These are phyloP conservation scores for Acleris holmiana DNA, from an alignment of 2,888 invertebrate species.

Conservation along the genomic window DNA sequence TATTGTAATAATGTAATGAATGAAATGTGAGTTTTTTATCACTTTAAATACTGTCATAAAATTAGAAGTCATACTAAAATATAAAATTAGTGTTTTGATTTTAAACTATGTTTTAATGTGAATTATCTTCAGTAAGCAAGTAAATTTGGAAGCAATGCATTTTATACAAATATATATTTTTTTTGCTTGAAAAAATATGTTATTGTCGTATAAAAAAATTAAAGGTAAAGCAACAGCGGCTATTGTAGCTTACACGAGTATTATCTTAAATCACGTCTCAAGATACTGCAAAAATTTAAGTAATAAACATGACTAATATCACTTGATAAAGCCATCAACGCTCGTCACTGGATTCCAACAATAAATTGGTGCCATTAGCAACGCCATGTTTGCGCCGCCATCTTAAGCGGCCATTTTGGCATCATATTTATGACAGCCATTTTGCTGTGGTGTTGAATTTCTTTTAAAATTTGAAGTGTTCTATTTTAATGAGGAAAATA, in stretches of 20 bases:
- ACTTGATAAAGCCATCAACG: constrained; percentile 18
- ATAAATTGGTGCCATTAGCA: constrained; percentile 46
- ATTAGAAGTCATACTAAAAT: no score
- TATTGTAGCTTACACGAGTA: background rate
- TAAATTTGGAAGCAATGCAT: no score
- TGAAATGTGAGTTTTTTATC: no score
- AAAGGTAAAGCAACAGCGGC: no score
- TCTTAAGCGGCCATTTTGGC: constrained; percentile 45
- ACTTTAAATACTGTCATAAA: no score
- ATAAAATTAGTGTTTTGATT: no score
- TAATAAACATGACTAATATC: constrained; percentile 12
- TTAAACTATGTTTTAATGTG: no score
- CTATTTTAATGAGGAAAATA: background rate
- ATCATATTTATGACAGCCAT: constrained; percentile 47
- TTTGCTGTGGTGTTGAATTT: constrained; percentile 39
- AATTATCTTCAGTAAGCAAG: no score
- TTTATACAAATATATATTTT: no score
- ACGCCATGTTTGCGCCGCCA: constrained; percentile 39
- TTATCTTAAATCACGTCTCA: background rate
- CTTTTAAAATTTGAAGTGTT: constrained; percentile 5
- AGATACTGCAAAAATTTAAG: constrained; percentile 1
- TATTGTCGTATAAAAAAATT: no score
- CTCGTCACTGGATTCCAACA: constrained; percentile 37
- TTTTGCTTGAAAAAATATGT: no score
- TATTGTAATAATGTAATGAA: no score